phyloP scores from a whole-genome alignment of 2,113 vertebrate genomes.

The Channa argus region DNA sequence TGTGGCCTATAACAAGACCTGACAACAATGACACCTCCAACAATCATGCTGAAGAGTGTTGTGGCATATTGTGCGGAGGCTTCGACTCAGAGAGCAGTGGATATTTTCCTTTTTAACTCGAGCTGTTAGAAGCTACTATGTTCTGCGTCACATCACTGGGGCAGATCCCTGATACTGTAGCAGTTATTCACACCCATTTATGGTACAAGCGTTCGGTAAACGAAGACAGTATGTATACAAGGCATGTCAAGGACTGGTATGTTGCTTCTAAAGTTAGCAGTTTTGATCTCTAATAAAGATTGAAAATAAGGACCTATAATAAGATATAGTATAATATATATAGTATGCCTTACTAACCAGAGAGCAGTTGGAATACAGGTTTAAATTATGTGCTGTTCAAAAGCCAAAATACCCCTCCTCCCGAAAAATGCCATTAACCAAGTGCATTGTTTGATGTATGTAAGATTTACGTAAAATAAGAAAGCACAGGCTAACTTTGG shows the following conservation, averaged over 20 bases:
- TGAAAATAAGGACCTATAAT: no score
- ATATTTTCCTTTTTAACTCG: constrained; percentile 42
- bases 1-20: constrained; percentile 35
- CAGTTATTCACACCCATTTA: constrained; percentile 37
- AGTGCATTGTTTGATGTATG: no score
- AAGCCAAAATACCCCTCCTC: no score
- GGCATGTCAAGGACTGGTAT: constrained; percentile 16
- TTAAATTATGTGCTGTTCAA: no score
- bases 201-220: constrained; percentile 19
- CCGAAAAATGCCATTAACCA: not conserved
- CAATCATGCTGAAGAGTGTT: constrained; percentile 19
- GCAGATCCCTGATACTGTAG: constrained; percentile 9
- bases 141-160: constrained; percentile 27
- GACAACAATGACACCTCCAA: constrained; percentile 47
- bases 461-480: no score
- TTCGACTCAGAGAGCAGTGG: constrained; percentile 26
- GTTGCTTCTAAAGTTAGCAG: not conserved
- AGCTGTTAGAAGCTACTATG: constrained; percentile 21
- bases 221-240: constrained; percentile 24
- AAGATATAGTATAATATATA: no score
- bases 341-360: no score
- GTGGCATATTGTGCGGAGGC: constrained; percentile 22
- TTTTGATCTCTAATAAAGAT: no score
- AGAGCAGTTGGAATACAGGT: no score
- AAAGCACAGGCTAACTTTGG: no score